phyloP scores from a whole-genome alignment of 2,113 vertebrate species.

The Ageneiosus marmoratus region DNA sequence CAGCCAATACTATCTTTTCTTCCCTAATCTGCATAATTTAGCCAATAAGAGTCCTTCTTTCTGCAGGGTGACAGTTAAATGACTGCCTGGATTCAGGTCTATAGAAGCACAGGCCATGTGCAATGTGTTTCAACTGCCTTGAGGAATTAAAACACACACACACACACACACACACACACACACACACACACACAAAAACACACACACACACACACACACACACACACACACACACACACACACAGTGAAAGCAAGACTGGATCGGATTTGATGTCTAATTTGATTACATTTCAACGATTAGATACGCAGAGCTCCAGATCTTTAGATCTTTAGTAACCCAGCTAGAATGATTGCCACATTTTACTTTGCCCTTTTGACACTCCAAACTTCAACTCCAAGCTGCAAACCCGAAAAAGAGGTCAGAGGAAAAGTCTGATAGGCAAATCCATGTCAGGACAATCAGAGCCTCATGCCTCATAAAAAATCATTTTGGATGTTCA shows the following conservation, averaged over 20 bases:
- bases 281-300: conserved; percentile 28
- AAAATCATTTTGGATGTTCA: neutral
- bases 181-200: neutral
- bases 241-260: neutral
- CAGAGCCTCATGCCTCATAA: neutral
- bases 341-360: conserved; percentile 15
- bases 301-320: neutral
- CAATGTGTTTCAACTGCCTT: neutral
- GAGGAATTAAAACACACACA: neutral
- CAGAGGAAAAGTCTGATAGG: conserved; percentile 15
- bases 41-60: conserved; percentile 14
- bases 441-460: neutral
- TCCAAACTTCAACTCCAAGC: conserved; percentile 22
- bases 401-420: conserved; percentile 23
- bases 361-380: conserved; percentile 19
- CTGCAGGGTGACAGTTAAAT: conserved; percentile 11
- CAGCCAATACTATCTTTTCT: conserved; percentile 23
- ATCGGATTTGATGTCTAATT: neutral
- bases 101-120: neutral
- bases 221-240: neutral
- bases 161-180: neutral
- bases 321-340: neutral
- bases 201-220: too few species aligned
- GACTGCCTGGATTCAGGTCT: conserved; percentile 6
- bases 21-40: conserved; percentile 26